Base-by-base conservation (phyloP, 2,888 invertebrate species). In the Troides helena region DNA sequence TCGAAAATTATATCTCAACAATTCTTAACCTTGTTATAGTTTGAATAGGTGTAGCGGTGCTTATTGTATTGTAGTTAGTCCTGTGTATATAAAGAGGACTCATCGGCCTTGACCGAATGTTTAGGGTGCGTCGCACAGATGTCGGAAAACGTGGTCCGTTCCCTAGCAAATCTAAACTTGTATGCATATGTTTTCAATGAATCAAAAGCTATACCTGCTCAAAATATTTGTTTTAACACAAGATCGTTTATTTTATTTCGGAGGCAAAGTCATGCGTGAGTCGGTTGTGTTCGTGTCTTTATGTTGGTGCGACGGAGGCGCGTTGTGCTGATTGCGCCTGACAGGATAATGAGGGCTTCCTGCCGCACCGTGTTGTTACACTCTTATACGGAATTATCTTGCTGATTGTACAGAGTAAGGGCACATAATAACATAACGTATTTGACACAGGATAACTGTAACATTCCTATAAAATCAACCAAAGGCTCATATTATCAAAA, bases 261-360 rank as follows among this genome's bases (percentile, higher is more conserved):
- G 56, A 21, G 56, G 14, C n/a, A 56, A 4, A n/a, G 56, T 56
- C n/a, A 62, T 61, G 62, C 67, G 62, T 65, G 46, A 46, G 46
- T 46, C 67, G 71, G 75, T 72, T 76, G 76, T 81, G 76, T 71
- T 75, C 76, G 75, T 77, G 75, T 81, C 84, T 84, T 83, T 86
- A 78, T 81, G 74, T 76, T 74, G 76, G 77, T 76, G 73, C 73
- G 72, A 71, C 68, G 70, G 73, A 70, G 69, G 72, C 70, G 66
- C 80, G 81, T 78, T 76, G 76, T 76, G 77, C 87, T 91, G 91
- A 92, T 92, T 92, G 92, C 79, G 83, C 84, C 85, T 90, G 92
- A 92, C 92, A 91, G 83, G 88, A 91, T 92, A 92, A 92, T 89
- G 86, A 83, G 84, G 78, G 82, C 88, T 89, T 92, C 92, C 92